These are phyloP conservation scores for Scotopteryx bipunctaria DNA, from an alignment of 2,888 invertebrate genomes.

Conservation along the genomic window DNA sequence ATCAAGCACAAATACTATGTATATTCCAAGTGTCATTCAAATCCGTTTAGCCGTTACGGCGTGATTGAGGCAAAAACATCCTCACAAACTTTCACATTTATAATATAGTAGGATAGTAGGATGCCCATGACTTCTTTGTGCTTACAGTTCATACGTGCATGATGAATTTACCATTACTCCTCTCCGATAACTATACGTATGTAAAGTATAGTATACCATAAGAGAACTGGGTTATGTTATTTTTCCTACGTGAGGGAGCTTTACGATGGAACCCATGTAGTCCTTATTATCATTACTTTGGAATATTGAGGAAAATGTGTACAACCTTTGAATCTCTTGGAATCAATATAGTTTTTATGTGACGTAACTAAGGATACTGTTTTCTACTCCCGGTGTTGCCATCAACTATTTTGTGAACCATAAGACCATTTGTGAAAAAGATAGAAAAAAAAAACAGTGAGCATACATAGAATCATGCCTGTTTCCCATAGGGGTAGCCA, in stretches of 20 bases:
- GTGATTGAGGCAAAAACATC: too few species aligned
- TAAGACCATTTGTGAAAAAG: too few species aligned
- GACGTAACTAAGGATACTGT: not conserved
- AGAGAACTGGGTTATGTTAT: constrained; percentile 18
- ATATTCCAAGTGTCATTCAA: too few species aligned
- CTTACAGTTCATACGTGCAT: not conserved
- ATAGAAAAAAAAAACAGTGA: too few species aligned
- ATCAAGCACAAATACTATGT: too few species aligned
- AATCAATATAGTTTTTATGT: constrained; percentile 18
- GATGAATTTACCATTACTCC: not conserved
- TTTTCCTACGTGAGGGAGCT: constrained; percentile 22
- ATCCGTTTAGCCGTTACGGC: too few species aligned
- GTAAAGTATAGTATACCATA: constrained; percentile 16
- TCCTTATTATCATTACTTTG: constrained; percentile 24
- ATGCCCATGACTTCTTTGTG: too few species aligned
- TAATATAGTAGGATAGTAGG: too few species aligned
- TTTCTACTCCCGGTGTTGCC: not conserved
- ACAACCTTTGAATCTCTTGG: constrained; percentile 17
- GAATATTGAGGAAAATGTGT: constrained; percentile 26
- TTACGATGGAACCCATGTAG: constrained; percentile 20
- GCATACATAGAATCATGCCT: too few species aligned
- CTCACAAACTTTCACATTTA: too few species aligned
- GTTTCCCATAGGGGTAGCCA: too few species aligned
- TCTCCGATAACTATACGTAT: constrained; percentile 9
- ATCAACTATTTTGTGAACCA: too few species aligned